Percentiles rank a stretch among this genome's conserved stretches.
These are phyloP conservation scores for Reticulitermes speratus DNA, from an alignment of 1,140 invertebrate species.

Conservation along the genomic window DNA sequence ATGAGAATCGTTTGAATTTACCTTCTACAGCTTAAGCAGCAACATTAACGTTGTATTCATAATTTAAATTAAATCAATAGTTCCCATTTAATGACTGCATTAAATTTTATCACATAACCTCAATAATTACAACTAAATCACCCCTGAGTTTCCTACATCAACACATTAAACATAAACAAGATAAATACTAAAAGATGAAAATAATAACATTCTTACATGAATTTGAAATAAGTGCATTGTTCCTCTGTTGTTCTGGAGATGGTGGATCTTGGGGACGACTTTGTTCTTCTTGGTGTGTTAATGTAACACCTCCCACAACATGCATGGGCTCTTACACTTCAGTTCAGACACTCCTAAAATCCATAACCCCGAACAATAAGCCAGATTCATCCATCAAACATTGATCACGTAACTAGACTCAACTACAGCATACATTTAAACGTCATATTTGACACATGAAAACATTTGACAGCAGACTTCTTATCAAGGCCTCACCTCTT, in stretches of 20 bases:
- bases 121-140: too few relatives aligned
- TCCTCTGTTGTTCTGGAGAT: neutral
- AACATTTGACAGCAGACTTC: neutral
- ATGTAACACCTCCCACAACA: neutral
- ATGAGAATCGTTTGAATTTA: too few relatives aligned
- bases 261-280: neutral
- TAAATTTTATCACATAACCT: too few relatives aligned
- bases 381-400: neutral
- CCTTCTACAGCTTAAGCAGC: too few relatives aligned
- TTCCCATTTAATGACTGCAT: too few relatives aligned
- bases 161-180: too few relatives aligned
- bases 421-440: neutral
- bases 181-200: too few relatives aligned
- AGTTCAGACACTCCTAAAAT: neutral
- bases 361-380: neutral
- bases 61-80: too few relatives aligned
- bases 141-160: too few relatives aligned
- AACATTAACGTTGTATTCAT: too few relatives aligned
- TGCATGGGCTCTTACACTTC: neutral
- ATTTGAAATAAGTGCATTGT: neutral
- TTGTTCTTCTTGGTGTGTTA: neutral
- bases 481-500: neutral
- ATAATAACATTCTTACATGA: neutral
- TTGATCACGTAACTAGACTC: neutral
- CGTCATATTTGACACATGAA: neutral